phyloP scores from a whole-genome alignment of 2,888 invertebrate genomes.

The Agonopterix arenella region DNA sequence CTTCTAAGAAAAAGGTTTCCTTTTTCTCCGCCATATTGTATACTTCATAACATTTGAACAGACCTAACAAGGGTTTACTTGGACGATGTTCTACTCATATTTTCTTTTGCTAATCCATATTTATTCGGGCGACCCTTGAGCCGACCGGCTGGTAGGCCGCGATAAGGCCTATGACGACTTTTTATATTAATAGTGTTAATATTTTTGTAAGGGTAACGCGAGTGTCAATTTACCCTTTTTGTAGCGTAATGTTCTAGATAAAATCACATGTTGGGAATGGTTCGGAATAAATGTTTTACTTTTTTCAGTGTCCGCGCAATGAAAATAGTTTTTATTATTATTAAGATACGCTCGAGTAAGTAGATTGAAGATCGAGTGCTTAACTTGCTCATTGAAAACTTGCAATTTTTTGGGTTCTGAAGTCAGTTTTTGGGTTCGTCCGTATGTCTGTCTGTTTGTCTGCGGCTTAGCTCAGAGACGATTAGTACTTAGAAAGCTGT shows the following conservation, averaged over 20 bases:
- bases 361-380: no score
- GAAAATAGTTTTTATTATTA: no score
- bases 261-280: no score
- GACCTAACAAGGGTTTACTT: slow-evolving; percentile 40
- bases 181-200: slow-evolving; percentile 50
- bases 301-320: no score
- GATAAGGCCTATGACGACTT: slow-evolving; percentile 34
- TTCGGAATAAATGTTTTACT: no score
- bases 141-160: slow-evolving; percentile 40
- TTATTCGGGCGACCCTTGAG: slow-evolving; percentile 59
- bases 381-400: no score
- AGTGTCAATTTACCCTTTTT: not conserved
- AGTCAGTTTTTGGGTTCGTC: no score
- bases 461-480: no score
- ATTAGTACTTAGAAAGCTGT: no score
- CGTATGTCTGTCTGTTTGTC: no score
- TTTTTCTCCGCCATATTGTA: slow-evolving; percentile 15
- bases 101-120: slow-evolving; percentile 64
- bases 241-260: not conserved
- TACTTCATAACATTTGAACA: slow-evolving; percentile 19
- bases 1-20: not conserved
- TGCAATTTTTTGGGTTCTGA: no score
- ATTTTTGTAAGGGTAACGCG: slow-evolving; percentile 26
- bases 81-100: slow-evolving; percentile 43
- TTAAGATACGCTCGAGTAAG: no score